Base-by-base conservation (phyloP, 2,888 invertebrate species). In the Chesias legatella region DNA sequence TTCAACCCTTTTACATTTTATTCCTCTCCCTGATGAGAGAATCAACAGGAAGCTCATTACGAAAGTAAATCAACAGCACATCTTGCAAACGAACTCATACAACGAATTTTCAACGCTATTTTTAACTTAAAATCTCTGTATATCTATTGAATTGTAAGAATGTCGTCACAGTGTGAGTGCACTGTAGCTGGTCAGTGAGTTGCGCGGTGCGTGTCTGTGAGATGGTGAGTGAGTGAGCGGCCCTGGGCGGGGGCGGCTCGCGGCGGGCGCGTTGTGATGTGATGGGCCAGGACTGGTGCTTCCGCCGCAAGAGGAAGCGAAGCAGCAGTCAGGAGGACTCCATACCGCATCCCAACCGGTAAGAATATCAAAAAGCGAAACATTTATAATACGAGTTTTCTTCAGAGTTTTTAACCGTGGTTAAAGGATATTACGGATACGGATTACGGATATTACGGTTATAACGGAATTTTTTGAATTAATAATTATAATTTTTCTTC, bases 251-350 rank as follows among this genome's bases (percentile, higher is more conserved):
- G 69, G 83, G 86, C 67, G 81, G 86, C 67, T 86, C 86, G 75
- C 81, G 86, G 81, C 80, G 83, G 75, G 80, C 81, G 77, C 82
- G 86, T 76, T 86, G 86, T 83, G 86, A 85, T 81, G 88, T 80
- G 75, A 92, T 93, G 93, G 93, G 93, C 74, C 93, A 93, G 82
- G 92, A 92, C 82, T 92, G 92, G 92, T 93, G 93, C 88, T 91
- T 92, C 79, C 89, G 91, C 63, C 91, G 92, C 79, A 92, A 92
- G 73, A 88, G 92, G 79, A 93, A 92, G 84, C 90, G 92, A 67
- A 91, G 90, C 73, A 91, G 91, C 79, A 85, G 88, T 89, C 91
- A 84, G 89, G 92, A 81, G 78, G 90, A 85, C 89, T 80, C 68
- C 89, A 73, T 90, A 83, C 86, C 67, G 90, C 91, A 88, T 90